Evolutionary conservation across 2,113 vertebrate species (phyloP).

Genomic region (Halcyon senegalensis): DNA sequence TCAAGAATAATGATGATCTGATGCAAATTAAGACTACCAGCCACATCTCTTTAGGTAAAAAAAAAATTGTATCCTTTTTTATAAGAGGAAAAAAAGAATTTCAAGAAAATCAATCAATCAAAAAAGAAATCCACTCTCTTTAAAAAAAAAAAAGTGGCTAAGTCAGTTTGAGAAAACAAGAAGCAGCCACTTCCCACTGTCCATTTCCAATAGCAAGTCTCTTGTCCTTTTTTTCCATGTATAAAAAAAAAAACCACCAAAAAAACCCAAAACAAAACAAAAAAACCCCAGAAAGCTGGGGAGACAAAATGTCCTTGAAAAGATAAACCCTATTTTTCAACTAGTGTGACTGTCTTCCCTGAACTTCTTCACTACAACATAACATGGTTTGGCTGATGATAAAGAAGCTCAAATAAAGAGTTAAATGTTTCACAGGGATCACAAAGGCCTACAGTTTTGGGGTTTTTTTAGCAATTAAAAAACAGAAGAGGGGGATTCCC

Average conservation of each 20-base stretch:
- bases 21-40: neutral
- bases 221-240: neutral
- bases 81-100: neutral
- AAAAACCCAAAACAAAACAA: too few relatives aligned
- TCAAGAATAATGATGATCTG: neutral
- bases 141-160: neutral
- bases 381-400: neutral
- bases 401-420: neutral
- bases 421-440: neutral
- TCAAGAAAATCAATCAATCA: neutral
- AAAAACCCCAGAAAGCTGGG: neutral
- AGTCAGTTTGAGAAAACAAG: neutral
- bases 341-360: neutral
- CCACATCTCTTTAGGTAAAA: neutral
- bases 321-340: neutral
- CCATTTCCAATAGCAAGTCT: neutral
- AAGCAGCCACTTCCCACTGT: neutral
- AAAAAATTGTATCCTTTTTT: neutral
- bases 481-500: fast-evolving
- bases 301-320: neutral
- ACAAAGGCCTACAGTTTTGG: neutral
- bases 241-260: too few relatives aligned
- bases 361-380: too few relatives aligned
- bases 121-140: neutral
- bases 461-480: neutral